A percentile compares a stretch with the other conserved stretches of the same genome.
Evolutionary conservation across 2,113 vertebrate species (phyloP).

Genomic region (Myrmecophaga tridactyla): DNA sequence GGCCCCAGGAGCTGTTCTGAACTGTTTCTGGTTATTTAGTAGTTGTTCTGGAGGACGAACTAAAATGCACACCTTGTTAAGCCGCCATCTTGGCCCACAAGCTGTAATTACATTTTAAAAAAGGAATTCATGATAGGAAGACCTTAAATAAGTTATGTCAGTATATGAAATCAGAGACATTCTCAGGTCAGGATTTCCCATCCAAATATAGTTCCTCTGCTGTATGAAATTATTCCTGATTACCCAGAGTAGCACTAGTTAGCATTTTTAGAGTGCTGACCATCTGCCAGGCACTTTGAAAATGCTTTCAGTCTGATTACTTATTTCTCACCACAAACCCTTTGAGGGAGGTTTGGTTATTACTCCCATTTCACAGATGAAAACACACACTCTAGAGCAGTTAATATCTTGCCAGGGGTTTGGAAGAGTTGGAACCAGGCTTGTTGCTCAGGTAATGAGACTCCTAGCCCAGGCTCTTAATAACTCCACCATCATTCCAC

Average conservation of each 20-base stretch:
- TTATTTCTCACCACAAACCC: neutral
- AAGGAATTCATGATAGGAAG: slow-evolving; percentile 13
- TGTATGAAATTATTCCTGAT: neutral
- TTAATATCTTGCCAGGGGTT: neutral
- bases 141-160: neutral
- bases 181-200: neutral
- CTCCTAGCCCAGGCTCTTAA: neutral
- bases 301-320: neutral
- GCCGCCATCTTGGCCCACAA: too few relatives aligned
- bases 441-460: neutral
- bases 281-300: neutral
- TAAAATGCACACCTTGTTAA: too few relatives aligned
- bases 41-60: too few relatives aligned
- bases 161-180: neutral
- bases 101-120: slow-evolving; percentile 3
- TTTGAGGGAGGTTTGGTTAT: neutral
- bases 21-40: too few relatives aligned
- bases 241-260: neutral
- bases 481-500: neutral
- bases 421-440: neutral
- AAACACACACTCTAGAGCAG: neutral
- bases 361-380: neutral
- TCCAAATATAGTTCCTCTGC: neutral
- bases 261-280: neutral
- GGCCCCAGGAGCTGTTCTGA: too few relatives aligned